Evolutionary conservation across 1,140 invertebrate species (phyloP).

Genomic region (Drosophila tristis): DNA sequence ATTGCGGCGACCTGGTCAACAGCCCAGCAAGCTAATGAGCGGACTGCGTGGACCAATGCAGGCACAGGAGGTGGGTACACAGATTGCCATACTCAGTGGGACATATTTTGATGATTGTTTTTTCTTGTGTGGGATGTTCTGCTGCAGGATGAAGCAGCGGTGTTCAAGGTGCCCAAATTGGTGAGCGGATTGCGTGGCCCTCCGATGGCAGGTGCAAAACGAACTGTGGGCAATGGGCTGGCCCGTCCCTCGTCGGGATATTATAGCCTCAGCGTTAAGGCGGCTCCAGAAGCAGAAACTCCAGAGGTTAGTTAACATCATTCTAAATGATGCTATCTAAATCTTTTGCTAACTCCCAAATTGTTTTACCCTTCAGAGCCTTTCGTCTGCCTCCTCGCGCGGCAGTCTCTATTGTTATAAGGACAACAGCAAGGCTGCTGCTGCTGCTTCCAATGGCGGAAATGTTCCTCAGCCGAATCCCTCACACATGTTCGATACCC

Average conservation of each 20-base stretch:
- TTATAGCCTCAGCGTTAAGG: constrained; percentile 70
- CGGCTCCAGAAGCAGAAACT: constrained; percentile 55
- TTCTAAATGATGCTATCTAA: background rate
- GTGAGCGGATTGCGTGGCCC: constrained; percentile 69
- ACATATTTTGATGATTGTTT: background rate
- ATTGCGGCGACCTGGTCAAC: constrained; percentile 42
- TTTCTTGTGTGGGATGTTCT: background rate
- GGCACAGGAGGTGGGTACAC: constrained; percentile 41
- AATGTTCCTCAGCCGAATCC: constrained; percentile 31
- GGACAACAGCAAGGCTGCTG: constrained; percentile 35
- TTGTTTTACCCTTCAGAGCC: constrained; percentile 47
- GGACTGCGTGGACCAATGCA: constrained; percentile 23
- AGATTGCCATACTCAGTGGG: too few relatives aligned
- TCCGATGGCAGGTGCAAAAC: constrained; percentile 32
- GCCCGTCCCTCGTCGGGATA: constrained; percentile 79
- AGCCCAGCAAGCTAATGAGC: constrained; percentile 32
- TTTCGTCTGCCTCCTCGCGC: constrained; percentile 79
- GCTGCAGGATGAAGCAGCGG: constrained; percentile 46
- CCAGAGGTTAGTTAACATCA: constrained; percentile 43
- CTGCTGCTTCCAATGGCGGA: constrained; percentile 14
- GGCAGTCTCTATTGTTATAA: constrained; percentile 68
- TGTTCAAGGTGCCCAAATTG: constrained; percentile 74
- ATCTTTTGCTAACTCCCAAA: background rate
- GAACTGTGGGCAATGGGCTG: constrained; percentile 60
- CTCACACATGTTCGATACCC: constrained; percentile 37